phyloP scores from a whole-genome alignment of 2,888 invertebrate genomes.

The Drosophila buzzatii region DNA sequence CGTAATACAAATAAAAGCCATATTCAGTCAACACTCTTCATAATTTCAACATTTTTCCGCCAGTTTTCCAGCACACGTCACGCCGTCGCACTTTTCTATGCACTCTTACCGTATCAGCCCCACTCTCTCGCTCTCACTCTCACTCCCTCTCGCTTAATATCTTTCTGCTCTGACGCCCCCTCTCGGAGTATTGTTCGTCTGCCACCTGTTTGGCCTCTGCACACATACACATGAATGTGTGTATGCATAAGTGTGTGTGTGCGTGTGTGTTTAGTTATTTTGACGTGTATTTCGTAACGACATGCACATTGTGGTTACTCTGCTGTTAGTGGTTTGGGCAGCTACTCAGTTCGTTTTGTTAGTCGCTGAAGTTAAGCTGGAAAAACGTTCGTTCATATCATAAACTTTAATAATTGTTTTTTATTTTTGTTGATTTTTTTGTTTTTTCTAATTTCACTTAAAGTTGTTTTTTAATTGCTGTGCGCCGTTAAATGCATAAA shows the following conservation, averaged over 20 bases:
- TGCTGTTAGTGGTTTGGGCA: conserved; percentile 12
- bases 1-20: not conserved
- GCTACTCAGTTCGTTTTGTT: conserved; percentile 20
- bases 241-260: not conserved
- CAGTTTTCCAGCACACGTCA: conserved; percentile 36
- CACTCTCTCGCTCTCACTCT: conserved; percentile 7
- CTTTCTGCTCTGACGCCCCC: not conserved
- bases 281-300: conserved; percentile 55
- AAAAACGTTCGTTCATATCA: conserved; percentile 9
- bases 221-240: not conserved
- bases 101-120: conserved; percentile 2
- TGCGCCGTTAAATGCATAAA: conserved; percentile 18
- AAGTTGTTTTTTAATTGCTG: conserved; percentile 35
- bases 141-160: conserved; percentile 4
- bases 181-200: conserved; percentile 12
- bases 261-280: conserved; percentile 37
- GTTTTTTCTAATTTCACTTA: conserved; percentile 6
- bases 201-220: conserved; percentile 51
- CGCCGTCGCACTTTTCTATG: conserved; percentile 53
- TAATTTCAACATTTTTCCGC: conserved; percentile 6
- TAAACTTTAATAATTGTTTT: conserved; percentile 11
- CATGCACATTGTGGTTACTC: conserved; percentile 56
- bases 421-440: not conserved
- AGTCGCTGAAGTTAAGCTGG: conserved; percentile 24
- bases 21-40: not conserved